Evolutionary conservation across 2,888 invertebrate species (phyloP).

Genomic region (Eupithecia dodoneata): DNA sequence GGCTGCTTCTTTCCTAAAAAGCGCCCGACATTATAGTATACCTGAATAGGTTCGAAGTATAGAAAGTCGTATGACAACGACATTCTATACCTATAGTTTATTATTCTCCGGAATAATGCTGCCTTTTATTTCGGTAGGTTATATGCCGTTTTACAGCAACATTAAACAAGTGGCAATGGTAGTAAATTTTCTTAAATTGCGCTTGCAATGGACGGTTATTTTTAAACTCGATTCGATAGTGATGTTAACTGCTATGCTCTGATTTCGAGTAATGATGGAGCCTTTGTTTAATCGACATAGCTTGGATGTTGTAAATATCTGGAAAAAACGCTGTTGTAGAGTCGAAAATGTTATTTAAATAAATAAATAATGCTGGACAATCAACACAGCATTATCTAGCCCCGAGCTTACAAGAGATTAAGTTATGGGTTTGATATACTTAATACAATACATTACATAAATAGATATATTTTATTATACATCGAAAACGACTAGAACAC

Average conservation of each 20-base stretch:
- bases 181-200: constrained; percentile 48
- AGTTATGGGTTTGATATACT: too few relatives aligned
- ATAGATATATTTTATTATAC: too few relatives aligned
- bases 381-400: too few relatives aligned
- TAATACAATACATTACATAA: too few relatives aligned
- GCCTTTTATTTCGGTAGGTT: constrained; percentile 28
- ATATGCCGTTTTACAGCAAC: constrained; percentile 47
- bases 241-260: constrained; percentile 6
- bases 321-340: not conserved
- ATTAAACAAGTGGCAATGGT: constrained; percentile 50
- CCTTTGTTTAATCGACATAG: not conserved
- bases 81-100: constrained; percentile 13
- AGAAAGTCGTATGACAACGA: not conserved
- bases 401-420: too few relatives aligned
- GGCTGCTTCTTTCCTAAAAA: too few relatives aligned
- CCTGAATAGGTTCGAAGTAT: not conserved
- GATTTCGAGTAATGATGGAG: constrained; percentile 33
- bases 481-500: too few relatives aligned
- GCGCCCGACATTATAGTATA: too few relatives aligned
- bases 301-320: not conserved
- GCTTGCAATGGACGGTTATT: constrained; percentile 37
- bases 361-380: too few relatives aligned
- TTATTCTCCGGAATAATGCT: constrained; percentile 14
- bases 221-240: constrained; percentile 40
- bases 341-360: not conserved